phyloP scores from a whole-genome alignment of 92 coral and sea anemone species.

The Zoanthus sansibaricus region DNA sequence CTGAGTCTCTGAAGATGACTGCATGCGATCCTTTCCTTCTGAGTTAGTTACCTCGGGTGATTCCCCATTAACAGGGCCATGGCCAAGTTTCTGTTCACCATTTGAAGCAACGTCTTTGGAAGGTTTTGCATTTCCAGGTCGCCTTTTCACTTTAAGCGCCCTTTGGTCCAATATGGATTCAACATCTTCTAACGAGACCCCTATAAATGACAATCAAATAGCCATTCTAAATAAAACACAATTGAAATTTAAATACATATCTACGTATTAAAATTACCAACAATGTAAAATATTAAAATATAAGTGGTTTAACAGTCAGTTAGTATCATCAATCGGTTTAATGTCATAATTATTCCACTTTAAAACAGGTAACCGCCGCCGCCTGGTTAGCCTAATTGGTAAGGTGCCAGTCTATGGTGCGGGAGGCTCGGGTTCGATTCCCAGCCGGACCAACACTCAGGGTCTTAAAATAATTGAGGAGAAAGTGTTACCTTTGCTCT shows the following conservation, averaged over 20 bases:
- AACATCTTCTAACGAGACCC: conserved; percentile 56
- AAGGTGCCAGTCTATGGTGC: no score
- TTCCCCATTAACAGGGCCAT: not conserved
- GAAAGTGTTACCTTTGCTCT: no score
- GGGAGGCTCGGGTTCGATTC: no score
- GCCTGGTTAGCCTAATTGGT: no score
- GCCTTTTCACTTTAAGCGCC: conserved; percentile 55
- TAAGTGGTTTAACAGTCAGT: no score
- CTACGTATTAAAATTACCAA: no score
- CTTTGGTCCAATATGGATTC: conserved; percentile 57
- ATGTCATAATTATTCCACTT: no score
- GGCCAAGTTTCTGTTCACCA: not conserved
- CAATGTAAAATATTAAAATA: no score
- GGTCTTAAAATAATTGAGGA: no score
- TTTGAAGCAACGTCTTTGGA: not conserved
- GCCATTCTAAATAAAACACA: not conserved
- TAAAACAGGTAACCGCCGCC: no score
- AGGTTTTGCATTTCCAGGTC: conserved; percentile 66
- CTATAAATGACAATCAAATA: not conserved
- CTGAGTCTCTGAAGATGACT: not conserved
- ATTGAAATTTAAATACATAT: not conserved
- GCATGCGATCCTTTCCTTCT: not conserved
- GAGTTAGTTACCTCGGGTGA: not conserved
- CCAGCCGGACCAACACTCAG: no score
- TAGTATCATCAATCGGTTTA: no score